Conservation (phyloP, 2,888 invertebrate genomes). For the Cantharis lateralis region DNA sequence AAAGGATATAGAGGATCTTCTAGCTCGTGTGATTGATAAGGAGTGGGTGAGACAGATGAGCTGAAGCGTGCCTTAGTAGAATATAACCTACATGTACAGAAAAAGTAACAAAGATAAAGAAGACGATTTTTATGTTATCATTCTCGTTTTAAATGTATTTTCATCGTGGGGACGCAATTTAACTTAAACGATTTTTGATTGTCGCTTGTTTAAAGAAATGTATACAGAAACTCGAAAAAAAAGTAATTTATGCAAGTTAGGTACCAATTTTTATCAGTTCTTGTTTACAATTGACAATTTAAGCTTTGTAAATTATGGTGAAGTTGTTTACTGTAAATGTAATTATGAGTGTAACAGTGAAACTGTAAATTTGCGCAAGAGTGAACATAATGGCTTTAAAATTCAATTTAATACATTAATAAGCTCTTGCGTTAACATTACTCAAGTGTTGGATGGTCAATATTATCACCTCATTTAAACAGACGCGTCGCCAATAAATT, state of each 20-base stretch:
- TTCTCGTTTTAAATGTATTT: slow-evolving; percentile 6
- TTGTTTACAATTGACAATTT: background rate
- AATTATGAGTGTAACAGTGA: slow-evolving; percentile 10
- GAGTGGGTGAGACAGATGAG: slow-evolving; percentile 22
- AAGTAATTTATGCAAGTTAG: background rate
- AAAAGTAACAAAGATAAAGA: slow-evolving; percentile 24
- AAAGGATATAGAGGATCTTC: slow-evolving; percentile 24
- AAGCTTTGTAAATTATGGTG: slow-evolving; percentile 10
- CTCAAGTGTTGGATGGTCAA: background rate
- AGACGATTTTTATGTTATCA: slow-evolving; percentile 13
- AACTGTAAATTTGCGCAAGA: slow-evolving; percentile 16
- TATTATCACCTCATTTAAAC: background rate
- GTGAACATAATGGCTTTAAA: slow-evolving; percentile 16
- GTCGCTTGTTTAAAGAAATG: background rate
- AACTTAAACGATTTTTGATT: slow-evolving; percentile 11
- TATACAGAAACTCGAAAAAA: background rate
- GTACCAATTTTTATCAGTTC: background rate
- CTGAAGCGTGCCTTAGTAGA: slow-evolving; percentile 19
- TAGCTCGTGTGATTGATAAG: slow-evolving; percentile 24
- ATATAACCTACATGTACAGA: slow-evolving; percentile 24
- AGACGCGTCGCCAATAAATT: background rate
- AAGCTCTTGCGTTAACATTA: slow-evolving; percentile 11
- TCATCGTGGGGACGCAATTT: slow-evolving; percentile 6
- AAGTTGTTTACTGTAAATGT: slow-evolving; percentile 14
- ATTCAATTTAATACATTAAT: slow-evolving; percentile 16